Conservation (phyloP, 2,113 vertebrate genomes). For the Nestor notabilis region DNA sequence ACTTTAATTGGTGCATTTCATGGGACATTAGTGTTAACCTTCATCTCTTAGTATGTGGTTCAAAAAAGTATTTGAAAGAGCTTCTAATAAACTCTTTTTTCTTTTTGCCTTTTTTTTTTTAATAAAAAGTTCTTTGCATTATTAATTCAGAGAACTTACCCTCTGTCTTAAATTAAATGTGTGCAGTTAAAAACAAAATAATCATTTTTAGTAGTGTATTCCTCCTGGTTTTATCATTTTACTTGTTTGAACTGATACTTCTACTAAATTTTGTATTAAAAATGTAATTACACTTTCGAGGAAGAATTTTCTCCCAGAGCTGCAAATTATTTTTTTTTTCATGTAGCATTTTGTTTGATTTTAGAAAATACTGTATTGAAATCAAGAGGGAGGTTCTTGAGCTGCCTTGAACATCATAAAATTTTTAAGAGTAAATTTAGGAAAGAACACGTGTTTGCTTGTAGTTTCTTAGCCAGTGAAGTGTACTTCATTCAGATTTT, state of each 20-base stretch:
- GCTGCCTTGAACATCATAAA: not conserved
- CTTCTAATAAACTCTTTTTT: not conserved
- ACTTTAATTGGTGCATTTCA: conserved; percentile 16
- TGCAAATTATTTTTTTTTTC: not conserved
- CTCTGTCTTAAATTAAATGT: not conserved
- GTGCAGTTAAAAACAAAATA: not conserved
- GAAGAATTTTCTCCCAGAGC: not conserved
- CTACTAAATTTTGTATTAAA: not conserved
- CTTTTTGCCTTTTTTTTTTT: not conserved
- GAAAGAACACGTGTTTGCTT: not conserved
- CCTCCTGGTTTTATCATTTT: not conserved
- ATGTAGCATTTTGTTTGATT: not conserved
- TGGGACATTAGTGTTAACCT: not conserved
- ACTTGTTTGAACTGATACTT: not conserved
- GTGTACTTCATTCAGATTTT: not conserved
- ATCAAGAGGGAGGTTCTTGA: not conserved
- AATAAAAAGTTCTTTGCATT: not conserved
- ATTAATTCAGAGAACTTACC: not conserved
- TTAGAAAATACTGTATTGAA: not conserved
- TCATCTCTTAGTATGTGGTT: not conserved
- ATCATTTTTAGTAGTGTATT: not conserved
- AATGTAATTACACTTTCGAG: not conserved
- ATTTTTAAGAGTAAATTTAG: not conserved
- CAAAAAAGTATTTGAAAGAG: not conserved
- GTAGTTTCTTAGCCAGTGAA: not conserved